Conservation (phyloP, 2,888 invertebrate genomes). For the Asteroscopus sphinx region DNA sequence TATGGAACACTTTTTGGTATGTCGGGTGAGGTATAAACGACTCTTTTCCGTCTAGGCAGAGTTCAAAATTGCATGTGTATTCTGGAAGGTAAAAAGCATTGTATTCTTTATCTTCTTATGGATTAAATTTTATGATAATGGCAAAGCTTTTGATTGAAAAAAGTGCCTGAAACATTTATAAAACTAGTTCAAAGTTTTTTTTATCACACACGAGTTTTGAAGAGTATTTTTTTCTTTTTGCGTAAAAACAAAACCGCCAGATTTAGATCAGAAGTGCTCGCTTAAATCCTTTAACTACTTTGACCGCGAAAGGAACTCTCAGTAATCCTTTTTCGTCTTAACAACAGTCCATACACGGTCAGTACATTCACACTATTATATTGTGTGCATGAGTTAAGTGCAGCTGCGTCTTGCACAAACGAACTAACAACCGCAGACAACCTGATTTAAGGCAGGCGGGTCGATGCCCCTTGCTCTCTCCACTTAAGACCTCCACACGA, state of each 20-base stretch:
- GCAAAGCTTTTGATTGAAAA: slow-evolving; percentile 45
- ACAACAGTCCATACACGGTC: slow-evolving; percentile 26
- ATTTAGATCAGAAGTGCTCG: slow-evolving; percentile 19
- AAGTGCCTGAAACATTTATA: slow-evolving; percentile 21
- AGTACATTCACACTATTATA: slow-evolving; percentile 45
- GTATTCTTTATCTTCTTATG: slow-evolving; percentile 45
- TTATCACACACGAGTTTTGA: slow-evolving; percentile 9
- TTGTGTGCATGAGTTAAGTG: slow-evolving; percentile 49
- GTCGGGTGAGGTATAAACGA: slow-evolving; percentile 8
- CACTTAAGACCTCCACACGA: slow-evolving; percentile 54
- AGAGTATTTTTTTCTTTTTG: not conserved
- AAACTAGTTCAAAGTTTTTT: slow-evolving; percentile 16
- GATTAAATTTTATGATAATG: slow-evolving; percentile 42
- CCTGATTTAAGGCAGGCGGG: slow-evolving; percentile 80
- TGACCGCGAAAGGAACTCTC: slow-evolving; percentile 25
- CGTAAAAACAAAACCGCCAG: slow-evolving; percentile 4
- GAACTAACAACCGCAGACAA: slow-evolving; percentile 77
- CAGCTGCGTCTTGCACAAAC: slow-evolving; percentile 69
- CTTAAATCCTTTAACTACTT: slow-evolving; percentile 7
- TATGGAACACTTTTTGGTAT: slow-evolving; percentile 46
- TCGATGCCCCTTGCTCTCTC: slow-evolving; percentile 68
- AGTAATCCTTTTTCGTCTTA: slow-evolving; percentile 32
- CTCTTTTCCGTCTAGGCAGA: slow-evolving; percentile 15
- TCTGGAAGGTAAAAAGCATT: slow-evolving; percentile 40
- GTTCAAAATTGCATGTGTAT: slow-evolving; percentile 17